Percentiles rank a stretch among this genome's conserved stretches.
phyloP scores from a whole-genome alignment of 1,140 invertebrate species.

The Aculops lycopersici region DNA sequence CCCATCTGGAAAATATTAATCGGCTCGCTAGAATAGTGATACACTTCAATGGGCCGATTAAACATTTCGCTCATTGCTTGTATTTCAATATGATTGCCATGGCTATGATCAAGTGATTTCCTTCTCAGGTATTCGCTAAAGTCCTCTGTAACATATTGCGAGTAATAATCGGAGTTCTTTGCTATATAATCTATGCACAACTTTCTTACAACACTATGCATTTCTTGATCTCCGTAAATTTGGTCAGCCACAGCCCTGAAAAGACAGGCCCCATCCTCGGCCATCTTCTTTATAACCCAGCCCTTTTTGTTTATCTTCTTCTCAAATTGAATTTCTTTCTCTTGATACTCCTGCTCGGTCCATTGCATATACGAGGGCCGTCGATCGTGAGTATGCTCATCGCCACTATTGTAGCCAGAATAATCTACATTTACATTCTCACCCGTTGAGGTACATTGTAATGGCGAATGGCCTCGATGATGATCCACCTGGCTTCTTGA shows the following conservation, averaged over 20 bases:
- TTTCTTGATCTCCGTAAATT: constrained; percentile 69
- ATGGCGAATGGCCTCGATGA: too few species aligned
- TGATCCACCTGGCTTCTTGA: too few species aligned
- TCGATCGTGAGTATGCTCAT: constrained; percentile 24
- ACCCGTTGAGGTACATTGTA: too few species aligned
- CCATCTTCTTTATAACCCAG: constrained; percentile 52
- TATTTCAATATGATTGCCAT: constrained; percentile 76
- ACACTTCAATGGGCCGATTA: constrained; percentile 65
- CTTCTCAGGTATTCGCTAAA: constrained; percentile 50
- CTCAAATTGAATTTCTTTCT: constrained; percentile 32
- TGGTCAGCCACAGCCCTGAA: constrained; percentile 71
- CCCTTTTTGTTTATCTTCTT: constrained; percentile 36
- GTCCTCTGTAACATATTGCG: constrained; percentile 72
- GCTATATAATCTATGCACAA: constrained; percentile 72
- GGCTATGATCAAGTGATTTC: constrained; percentile 38
- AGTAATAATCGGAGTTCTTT: constrained; percentile 59
- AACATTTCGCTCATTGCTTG: constrained; percentile 76
- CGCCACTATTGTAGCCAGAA: constrained; percentile 36
- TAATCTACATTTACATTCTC: too few species aligned
- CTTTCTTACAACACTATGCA: constrained; percentile 47
- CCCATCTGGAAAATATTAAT: constrained; percentile 74
- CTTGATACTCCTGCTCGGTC: constrained; percentile 25
- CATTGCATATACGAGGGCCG: not conserved
- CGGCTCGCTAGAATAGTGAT: constrained; percentile 43
- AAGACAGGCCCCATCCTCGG: constrained; percentile 66